Evolutionary conservation across 2,888 invertebrate genomes (phyloP), one percentile per base, ranked within the genome.

Genomic region (Linnaemya tessellans): DNA sequence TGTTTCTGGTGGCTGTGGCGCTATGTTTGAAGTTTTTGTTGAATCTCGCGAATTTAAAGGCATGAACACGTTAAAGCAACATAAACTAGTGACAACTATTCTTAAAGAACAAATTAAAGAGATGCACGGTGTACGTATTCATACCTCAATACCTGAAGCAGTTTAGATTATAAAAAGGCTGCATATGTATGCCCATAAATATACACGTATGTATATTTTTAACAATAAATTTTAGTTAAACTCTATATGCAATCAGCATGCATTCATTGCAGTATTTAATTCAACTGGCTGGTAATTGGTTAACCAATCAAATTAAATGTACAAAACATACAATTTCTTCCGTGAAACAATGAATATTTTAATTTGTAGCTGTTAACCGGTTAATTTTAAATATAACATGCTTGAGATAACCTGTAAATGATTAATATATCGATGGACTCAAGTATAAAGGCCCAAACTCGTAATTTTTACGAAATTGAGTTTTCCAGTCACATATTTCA

Each of bases 121-220:
- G 13, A 87, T 87, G 86, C 87, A 87, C 46, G 87, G 87, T 11
- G 84, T 87, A 46, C 83, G 87, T 49, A 87, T 87, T 70, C 83
- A 86, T 54, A 87, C 87, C 1, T 78, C 87, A 11, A 41, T 84
- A 22, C 86, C 87, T 73, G 51, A 65, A 38, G 67, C 75, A 68
- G 68, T 13, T 38, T 82, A 56, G 64, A 65, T 54, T 43, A 15
- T 9, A n/a, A 46, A 38, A 43, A 9, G 18, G 5, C 30, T 49
- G n/a, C 43, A 5, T 41, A 41, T 41, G 38, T 41, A 25, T 25
- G 4, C 43, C 2, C 30, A 30, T 30, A 30, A 3, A 30, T 25
- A 9, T 54, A n/a, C n/a, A n/a, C n/a, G n/a, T n/a, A n/a, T n/a
- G n/a, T n/a, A n/a, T n/a, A n/a, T n/a, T n/a, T 25, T 62, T 8